phyloP scores from a whole-genome alignment of 2,113 vertebrate species.

The Mohoua ochrocephala region DNA sequence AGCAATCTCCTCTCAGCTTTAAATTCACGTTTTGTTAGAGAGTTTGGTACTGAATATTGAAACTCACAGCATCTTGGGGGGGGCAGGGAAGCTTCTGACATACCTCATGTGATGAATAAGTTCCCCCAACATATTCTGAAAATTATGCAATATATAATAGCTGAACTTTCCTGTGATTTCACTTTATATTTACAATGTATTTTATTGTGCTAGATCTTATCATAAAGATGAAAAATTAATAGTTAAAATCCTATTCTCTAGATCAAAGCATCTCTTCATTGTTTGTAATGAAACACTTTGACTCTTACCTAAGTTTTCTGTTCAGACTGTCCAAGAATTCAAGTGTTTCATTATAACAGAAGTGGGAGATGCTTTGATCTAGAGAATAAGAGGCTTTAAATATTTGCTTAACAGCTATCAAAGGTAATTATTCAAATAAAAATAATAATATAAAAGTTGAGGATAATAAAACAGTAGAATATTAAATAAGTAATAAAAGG shows the following conservation, averaged over 20 bases:
- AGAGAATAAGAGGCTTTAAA: constrained; percentile 15
- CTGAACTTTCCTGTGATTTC: background rate
- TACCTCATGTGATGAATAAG: background rate
- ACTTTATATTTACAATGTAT: background rate
- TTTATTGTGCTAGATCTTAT: background rate
- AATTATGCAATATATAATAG: background rate
- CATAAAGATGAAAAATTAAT: background rate
- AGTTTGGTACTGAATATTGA: background rate
- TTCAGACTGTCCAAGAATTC: constrained; percentile 23
- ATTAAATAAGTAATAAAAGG: background rate
- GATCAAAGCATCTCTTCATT: constrained; percentile 5
- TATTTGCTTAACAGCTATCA: constrained; percentile 14
- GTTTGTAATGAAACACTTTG: constrained; percentile 7
- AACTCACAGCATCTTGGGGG: background rate
- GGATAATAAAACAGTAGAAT: background rate
- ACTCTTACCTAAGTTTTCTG: constrained; percentile 18
- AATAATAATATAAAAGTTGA: background rate
- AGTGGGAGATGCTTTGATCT: constrained; percentile 25
- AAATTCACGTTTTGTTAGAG: background rate
- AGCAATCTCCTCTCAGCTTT: background rate
- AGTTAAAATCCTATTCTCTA: background rate
- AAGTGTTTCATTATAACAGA: constrained; percentile 42
- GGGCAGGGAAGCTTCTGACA: background rate
- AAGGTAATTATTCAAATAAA: constrained; percentile 33
- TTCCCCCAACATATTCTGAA: background rate